Evolutionary conservation across 2,797 vertebrate genomes (phyloP), one percentile per base, ranked within the genome.

Genomic region (Toxotes lorentzi): DNA sequence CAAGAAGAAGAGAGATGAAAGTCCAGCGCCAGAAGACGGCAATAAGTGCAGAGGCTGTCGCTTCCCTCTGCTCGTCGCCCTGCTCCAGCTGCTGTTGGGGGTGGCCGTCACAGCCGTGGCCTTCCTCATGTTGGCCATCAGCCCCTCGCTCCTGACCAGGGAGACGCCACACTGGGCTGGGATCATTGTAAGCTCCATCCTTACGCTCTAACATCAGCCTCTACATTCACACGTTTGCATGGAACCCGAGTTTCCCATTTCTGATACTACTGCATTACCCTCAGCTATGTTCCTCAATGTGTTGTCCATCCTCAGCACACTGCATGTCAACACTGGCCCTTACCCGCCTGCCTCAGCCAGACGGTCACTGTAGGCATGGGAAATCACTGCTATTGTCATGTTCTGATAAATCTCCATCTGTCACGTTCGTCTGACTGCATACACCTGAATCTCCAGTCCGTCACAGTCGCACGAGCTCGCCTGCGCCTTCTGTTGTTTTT

Each of bases 101-200:
- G 87, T 95, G 86, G 92, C 96, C 57, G 92, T 97, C 53, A 92
- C 96, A 19, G 95, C 91, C 69, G 90, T 99, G 96, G 97, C 97
- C 93, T 98, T 99, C 94, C 93, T 99, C 56, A 97, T 96, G 97
- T 92, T 95, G 82, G 91, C 94, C 92, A 75, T 96, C 96, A 98
- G 97, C 91, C 92, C 97, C 85, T 98, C 98, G 60, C 94, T 99
- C 88, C 93, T 95, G 88, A 93, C 95, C 95, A 95, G 98, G 91
- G 98, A 99, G 95, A 98, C 98, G 72, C 98, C 98, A 64, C 96
- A 98, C 93, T 99, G 98, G 98, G 98, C 98, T 92, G 98, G 98
- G 89, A 97, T 99, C 91, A 95, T 96, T 92, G 98, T 99, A 99
- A 99, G 98, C 96, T 95, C 92, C 53, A 27, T 81, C 66, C 62